Conservation (phyloP, 2,113 vertebrate species). For the human (Homo sapiens) region DNA sequence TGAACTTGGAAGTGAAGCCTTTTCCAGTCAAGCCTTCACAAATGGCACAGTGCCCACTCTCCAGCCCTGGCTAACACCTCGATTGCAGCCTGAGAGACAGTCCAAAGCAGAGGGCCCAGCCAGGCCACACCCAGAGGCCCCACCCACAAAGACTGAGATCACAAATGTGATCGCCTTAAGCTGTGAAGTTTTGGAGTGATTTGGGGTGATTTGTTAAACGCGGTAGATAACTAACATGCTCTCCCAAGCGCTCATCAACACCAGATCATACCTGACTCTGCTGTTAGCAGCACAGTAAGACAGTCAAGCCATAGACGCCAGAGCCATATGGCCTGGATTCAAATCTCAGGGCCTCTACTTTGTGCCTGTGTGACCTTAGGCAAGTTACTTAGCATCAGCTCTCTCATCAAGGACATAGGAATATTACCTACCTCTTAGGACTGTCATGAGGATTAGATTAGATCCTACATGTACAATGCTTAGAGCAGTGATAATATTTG, state of each 20-base stretch:
- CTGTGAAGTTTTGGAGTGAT: background rate
- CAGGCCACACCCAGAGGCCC: background rate
- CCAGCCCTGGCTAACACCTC: background rate
- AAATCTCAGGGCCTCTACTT: background rate
- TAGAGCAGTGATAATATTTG: background rate
- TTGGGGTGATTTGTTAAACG: background rate
- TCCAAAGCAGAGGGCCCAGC: background rate
- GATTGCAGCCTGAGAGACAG: background rate
- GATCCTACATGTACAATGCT: background rate
- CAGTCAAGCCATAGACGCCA: background rate
- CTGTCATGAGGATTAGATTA: background rate
- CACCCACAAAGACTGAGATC: background rate
- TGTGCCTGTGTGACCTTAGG: background rate
- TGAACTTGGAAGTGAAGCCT: background rate
- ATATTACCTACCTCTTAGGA: background rate
- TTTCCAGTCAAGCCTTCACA: background rate
- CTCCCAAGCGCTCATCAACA: background rate
- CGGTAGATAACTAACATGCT: background rate
- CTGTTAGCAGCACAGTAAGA: rapidly evolving
- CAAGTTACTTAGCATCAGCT: background rate
- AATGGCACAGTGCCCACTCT: too few relatives aligned
- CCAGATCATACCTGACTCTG: background rate
- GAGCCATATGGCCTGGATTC: background rate
- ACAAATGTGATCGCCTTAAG: too few relatives aligned
- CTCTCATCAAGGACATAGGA: background rate